A percentile compares a stretch with the other conserved stretches of the same genome.
These are phyloP conservation scores for Hyposmocoma kahamanoa DNA, from an alignment of 1,140 invertebrate species.

Conservation along the genomic window DNA sequence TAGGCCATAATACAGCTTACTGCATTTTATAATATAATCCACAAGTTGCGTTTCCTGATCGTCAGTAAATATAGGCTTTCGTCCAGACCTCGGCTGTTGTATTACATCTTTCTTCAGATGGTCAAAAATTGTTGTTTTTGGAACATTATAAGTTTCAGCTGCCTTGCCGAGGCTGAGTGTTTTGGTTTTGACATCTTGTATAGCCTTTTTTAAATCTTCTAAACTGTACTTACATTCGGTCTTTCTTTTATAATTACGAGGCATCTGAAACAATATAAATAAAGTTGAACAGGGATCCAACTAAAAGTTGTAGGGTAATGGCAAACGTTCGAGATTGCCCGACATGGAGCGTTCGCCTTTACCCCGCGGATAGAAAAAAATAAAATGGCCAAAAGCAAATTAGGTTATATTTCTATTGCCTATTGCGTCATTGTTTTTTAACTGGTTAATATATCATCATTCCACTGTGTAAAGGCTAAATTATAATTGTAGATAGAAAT, in stretches of 20 bases:
- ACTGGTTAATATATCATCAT: slow-evolving; percentile 14
- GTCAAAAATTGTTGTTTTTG: slow-evolving; percentile 6
- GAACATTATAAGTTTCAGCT: slow-evolving; percentile 6
- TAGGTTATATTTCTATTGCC: slow-evolving; percentile 10
- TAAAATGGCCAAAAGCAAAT: slow-evolving; percentile 4
- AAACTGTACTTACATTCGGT: slow-evolving; percentile 1
- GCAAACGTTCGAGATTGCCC: slow-evolving; percentile 20
- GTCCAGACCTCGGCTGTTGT: slow-evolving; percentile 9
- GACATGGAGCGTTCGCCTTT: slow-evolving; percentile 18
- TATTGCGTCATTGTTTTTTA: slow-evolving; percentile 16
- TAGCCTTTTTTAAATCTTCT: slow-evolving; percentile 7
- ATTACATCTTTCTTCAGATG: slow-evolving; percentile 3
- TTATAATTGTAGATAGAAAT: slow-evolving; percentile 16
- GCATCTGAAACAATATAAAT: slow-evolving; percentile 11
- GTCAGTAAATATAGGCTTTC: slow-evolving; percentile 12
- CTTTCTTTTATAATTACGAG: slow-evolving; percentile 6
- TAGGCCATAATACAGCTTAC: slow-evolving; percentile 22
- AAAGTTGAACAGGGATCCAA: slow-evolving; percentile 4
- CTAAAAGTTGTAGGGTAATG: slow-evolving; percentile 11
- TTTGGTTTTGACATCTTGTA: slow-evolving; percentile 5
- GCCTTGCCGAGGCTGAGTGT: slow-evolving; percentile 5
- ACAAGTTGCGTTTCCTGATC: slow-evolving; percentile 17
- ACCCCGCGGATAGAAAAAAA: slow-evolving; percentile 14
- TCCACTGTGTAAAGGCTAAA: slow-evolving; percentile 17
- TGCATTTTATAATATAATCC: slow-evolving; percentile 22